Conservation (phyloP, 1,140 invertebrate species). For the Diorhabda elongata region DNA sequence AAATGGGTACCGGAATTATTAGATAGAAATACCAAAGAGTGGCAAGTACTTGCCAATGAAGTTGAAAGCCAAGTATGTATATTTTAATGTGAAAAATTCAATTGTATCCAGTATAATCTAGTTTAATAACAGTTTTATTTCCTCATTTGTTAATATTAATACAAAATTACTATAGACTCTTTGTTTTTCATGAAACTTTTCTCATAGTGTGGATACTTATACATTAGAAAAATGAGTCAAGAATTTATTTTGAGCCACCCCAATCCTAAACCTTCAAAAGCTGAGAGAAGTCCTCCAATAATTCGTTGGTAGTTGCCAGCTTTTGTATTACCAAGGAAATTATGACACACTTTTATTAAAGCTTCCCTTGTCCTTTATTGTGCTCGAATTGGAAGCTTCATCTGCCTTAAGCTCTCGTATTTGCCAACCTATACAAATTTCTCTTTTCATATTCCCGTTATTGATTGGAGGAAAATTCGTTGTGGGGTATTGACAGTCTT, state of each 20-base stretch:
- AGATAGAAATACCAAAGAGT: constrained; percentile 81
- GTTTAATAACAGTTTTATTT: too few species aligned
- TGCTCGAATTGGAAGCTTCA: neutral
- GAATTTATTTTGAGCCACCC: too few species aligned
- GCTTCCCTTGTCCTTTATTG: neutral
- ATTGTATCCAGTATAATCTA: too few species aligned
- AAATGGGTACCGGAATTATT: constrained; percentile 81
- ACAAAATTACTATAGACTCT: too few species aligned
- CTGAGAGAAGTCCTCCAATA: neutral
- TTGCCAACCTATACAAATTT: neutral
- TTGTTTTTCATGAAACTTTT: too few species aligned
- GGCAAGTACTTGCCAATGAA: constrained; percentile 74
- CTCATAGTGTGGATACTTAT: too few species aligned
- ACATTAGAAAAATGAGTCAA: too few species aligned
- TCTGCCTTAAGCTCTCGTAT: neutral
- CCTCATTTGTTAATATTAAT: too few species aligned
- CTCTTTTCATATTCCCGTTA: neutral
- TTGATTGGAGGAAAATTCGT: neutral
- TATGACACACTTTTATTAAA: constrained; percentile 1
- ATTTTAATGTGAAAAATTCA: neutral
- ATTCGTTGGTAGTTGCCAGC: neutral
- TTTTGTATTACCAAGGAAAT: constrained; percentile 1
- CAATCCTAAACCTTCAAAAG: neutral
- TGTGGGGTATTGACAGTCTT: too few species aligned
- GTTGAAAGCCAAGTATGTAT: constrained; percentile 66